A percentile compares a stretch with the other conserved stretches of the same genome.
Conservation (phyloP, 2,113 vertebrate species). For the Rhombomys opimus region DNA sequence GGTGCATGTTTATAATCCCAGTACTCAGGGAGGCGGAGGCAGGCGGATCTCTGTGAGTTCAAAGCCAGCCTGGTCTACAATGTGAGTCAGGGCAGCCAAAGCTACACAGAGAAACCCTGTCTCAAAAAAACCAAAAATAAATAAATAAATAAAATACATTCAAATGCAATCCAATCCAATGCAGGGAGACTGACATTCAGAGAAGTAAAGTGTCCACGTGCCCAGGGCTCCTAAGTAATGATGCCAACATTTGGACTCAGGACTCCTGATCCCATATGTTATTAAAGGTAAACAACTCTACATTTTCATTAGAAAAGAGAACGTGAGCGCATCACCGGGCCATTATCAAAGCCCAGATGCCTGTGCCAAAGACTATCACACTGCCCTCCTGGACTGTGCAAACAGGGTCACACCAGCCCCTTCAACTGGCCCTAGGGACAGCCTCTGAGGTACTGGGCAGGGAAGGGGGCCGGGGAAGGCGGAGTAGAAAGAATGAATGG, state of each 20-base stretch:
- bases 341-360: conserved; percentile 95
- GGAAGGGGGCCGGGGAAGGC: background rate
- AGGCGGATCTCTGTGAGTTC: too few relatives aligned
- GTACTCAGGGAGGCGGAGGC: too few relatives aligned
- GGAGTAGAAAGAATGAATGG: background rate
- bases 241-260: background rate
- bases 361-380: conserved; percentile 96
- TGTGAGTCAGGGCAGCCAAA: too few relatives aligned
- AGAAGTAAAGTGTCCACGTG: background rate
- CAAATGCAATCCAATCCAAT: background rate
- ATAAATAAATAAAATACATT: background rate
- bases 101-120: too few relatives aligned
- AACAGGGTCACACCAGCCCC: conserved; percentile 93
- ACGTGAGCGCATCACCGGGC: conserved; percentile 88
- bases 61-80: too few relatives aligned
- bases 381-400: conserved; percentile 93
- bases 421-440: conserved; percentile 59
- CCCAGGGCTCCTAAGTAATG: background rate
- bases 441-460: conserved; percentile 55
- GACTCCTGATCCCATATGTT: background rate
- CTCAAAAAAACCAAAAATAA: too few relatives aligned
- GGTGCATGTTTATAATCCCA: too few relatives aligned
- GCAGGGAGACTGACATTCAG: background rate
- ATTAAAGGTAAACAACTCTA: background rate
- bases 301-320: background rate